Evolutionary conservation across 2,113 vertebrate genomes (phyloP).

Genomic region (Cynoglossus semilaevis): DNA sequence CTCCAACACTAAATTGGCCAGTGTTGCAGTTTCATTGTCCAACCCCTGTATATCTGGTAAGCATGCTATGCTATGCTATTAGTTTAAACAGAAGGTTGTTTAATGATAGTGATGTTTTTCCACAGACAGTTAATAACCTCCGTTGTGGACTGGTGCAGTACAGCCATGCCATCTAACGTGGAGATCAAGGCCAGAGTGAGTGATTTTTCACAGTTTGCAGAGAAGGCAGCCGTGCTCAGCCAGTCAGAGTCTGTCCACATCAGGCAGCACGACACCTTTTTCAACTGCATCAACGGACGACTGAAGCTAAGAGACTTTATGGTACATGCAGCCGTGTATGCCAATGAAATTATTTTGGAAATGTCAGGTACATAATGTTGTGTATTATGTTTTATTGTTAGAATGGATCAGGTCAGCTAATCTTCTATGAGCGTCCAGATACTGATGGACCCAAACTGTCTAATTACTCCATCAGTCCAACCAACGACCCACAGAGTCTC

Average conservation of each 20-base stretch:
- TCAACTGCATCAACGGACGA: constrained; percentile 70
- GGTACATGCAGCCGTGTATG: constrained; percentile 45
- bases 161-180: constrained; percentile 79
- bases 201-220: constrained; percentile 25
- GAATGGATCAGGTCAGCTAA: constrained; percentile 80
- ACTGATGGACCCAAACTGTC: constrained; percentile 81
- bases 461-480: constrained; percentile 73
- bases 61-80: too few species aligned
- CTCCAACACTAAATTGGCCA: too few species aligned
- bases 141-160: constrained; percentile 24
- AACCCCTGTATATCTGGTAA: too few species aligned
- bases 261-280: constrained; percentile 80
- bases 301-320: constrained; percentile 78
- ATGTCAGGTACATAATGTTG: too few species aligned
- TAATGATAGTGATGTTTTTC: too few species aligned
- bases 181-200: constrained; percentile 80
- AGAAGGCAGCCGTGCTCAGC: constrained; percentile 67
- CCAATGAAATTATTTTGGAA: too few species aligned
- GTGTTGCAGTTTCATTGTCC: too few species aligned
- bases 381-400: constrained; percentile 36
- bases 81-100: too few species aligned
- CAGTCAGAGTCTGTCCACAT: constrained; percentile 68
- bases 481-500: constrained; percentile 74
- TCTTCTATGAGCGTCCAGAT: constrained; percentile 84
- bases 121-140: too few species aligned